Conservation (phyloP, 2,797 vertebrate genomes). For the Chrosomus eos region DNA sequence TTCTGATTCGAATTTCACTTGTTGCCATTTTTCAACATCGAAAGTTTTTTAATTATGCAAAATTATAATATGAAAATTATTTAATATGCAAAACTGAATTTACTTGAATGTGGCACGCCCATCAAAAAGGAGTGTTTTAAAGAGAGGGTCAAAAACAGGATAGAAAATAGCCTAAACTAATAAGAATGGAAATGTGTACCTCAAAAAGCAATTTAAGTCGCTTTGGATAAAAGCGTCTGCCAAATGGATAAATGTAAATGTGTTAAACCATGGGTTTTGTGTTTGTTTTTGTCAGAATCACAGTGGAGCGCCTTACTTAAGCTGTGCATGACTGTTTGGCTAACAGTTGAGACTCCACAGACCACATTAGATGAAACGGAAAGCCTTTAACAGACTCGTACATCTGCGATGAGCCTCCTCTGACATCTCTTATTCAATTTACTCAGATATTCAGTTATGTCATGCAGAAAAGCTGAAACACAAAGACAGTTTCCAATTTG, state of each 20-base stretch:
- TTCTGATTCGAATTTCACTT: too few species aligned
- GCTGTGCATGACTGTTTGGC: not conserved
- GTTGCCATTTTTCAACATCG: too few species aligned
- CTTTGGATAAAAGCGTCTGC: too few species aligned
- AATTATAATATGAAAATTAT: too few species aligned
- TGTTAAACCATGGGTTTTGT: not conserved
- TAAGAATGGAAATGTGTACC: too few species aligned
- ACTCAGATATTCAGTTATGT: not conserved
- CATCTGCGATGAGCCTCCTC: not conserved
- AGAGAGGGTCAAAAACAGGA: not conserved
- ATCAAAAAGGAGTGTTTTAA: too few species aligned
- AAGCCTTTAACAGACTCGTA: conserved; percentile 12
- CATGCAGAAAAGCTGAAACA: conserved; percentile 6
- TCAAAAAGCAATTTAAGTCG: too few species aligned
- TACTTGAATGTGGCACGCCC: too few species aligned
- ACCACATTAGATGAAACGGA: conserved; percentile 6
- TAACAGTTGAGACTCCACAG: not conserved
- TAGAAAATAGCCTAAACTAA: not conserved
- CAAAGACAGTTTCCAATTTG: conserved; percentile 31
- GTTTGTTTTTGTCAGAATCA: not conserved
- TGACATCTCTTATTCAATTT: conserved; percentile 19
- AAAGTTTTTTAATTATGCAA: too few species aligned
- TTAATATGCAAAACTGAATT: too few species aligned
- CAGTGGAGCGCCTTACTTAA: not conserved
- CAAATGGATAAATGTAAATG: not conserved